Evolutionary conservation across 2,888 invertebrate genomes (phyloP), one percentile per base, ranked within the genome.

Genomic region (Cheiracanthium punctorium): DNA sequence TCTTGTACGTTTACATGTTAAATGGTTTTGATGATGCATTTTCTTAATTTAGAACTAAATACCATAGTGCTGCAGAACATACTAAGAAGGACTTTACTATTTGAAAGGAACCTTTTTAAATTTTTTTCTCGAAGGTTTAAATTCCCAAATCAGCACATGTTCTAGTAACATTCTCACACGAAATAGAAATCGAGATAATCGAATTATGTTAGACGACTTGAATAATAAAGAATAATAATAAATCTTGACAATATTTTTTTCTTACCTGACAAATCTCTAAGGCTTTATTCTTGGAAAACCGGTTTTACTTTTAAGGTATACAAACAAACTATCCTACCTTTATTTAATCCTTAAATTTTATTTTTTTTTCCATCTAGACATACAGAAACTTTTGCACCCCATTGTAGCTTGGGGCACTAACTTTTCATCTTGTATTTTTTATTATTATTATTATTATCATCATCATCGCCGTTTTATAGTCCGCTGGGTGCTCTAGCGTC

Each of bases 311-410:
- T 84, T 84, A 84, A 77, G 77, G 82, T 74, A 74, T 52, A 74
- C 84, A 85, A 85, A 85, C 84, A 85, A 85, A 79, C 84, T 85
- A 85, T 85, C 84, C 79, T 43, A 77, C 79, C 79, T 79, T 37
- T 67, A 37, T 70, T 48, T 85, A 85, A 85, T 79, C 84, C 79
- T 67, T 24, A 74, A 85, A 80, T 74, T 79, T 85, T 85, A 80
- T 74, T 79, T 85, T 85, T 73, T 79, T 74, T 85, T 74, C 28
- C 43, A 28, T 64, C 24, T 41, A n/a, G 43, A 29, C 71, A 43
- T 24, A 69, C 24, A 30, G 71, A 82, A 82, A 77, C 43, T 58
- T 32, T 32, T 64, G 33, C 30, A 32, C 70, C 67, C 76, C 33
- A 43, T 28, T 43, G 30, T 33, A 65, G 52, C 32, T 69, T 65